phyloP scores from a whole-genome alignment of 2,888 invertebrate genomes.

The Drosophila pseudotakahashii region DNA sequence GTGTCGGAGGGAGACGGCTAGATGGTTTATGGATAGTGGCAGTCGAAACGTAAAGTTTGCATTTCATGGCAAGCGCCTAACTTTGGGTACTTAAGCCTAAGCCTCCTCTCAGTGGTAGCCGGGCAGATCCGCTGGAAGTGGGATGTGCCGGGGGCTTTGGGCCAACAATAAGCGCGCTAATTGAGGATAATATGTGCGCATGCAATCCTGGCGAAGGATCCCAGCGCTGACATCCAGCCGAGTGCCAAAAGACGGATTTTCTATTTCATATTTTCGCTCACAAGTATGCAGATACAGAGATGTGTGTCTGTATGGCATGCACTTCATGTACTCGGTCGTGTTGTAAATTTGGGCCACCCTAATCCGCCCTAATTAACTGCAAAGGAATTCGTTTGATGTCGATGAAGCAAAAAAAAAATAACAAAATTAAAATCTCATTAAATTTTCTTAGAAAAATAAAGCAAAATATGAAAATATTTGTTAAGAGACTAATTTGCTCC shows the following conservation, averaged over 20 bases:
- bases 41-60: slow-evolving; percentile 72
- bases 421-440: slow-evolving; percentile 54
- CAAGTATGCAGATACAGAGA: slow-evolving; percentile 8
- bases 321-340: not conserved
- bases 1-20: not conserved
- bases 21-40: slow-evolving; percentile 58
- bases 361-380: slow-evolving; percentile 66
- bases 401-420: slow-evolving; percentile 8
- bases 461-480: slow-evolving; percentile 35
- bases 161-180: slow-evolving; percentile 75
- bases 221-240: slow-evolving; percentile 21
- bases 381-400: slow-evolving; percentile 42
- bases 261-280: slow-evolving; percentile 9
- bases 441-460: slow-evolving; percentile 48
- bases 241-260: slow-evolving; percentile 19
- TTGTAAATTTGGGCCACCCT: slow-evolving; percentile 29
- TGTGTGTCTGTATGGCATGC: not conserved
- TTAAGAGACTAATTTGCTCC: slow-evolving; percentile 7
- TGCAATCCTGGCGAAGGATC: slow-evolving; percentile 42
- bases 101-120: slow-evolving; percentile 62
- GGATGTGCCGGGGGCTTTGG: slow-evolving; percentile 1
- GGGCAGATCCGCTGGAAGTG: not conserved
- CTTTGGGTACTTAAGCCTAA: slow-evolving; percentile 71
- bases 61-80: slow-evolving; percentile 66
- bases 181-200: slow-evolving; percentile 69